Evolutionary conservation across 2,888 invertebrate genomes (phyloP), one percentile per base, ranked within the genome.

Genomic region (Bombylius discolor): DNA sequence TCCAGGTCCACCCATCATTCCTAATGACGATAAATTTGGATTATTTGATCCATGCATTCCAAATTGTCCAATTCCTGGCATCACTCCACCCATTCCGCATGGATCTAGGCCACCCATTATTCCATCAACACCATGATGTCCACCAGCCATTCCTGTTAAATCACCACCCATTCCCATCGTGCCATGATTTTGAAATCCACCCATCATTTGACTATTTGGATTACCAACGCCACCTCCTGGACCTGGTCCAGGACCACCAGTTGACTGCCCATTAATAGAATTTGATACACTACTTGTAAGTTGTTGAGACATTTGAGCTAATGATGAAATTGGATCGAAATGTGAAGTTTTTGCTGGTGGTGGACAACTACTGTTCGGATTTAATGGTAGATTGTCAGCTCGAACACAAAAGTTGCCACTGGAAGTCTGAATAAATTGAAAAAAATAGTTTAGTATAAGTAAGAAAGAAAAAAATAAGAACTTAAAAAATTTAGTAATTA

Each of bases 231-330:
- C 65, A 33, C 68, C 68, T 5, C 64, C 63, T 31, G 64, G 65
- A 68, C 68, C 64, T 45, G 75, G 71, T 39, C 72, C 73, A 4
- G 67, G 64, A 11, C 65, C 64, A 67, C 73, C 66, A 55, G 76
- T 75, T 33, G 75, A 72, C 60, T 79, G 80, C 5, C 79, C 80
- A 53, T 80, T 77, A 56, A 79, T 72, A 14, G 82, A 79, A 64
- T 79, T 80, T 14, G 81, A 77, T 2, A 69, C 81, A 70, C 87
- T 85, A 66, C 85, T 89, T 13, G 92, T 90, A 61, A 94, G 75
- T 69, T 92, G 91, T 68, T 94, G 93, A 60, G 91, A 91, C 94
- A 94, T 94, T 74, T 94, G 93, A 55, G 93, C 92, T 66, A 94
- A 79, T 9, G 93, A 94, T 53, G 92, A 89, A 65, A 94, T 94